These are phyloP conservation scores for Unio delphinus DNA, from an alignment of 2,888 invertebrate genomes.

Conservation along the genomic window DNA sequence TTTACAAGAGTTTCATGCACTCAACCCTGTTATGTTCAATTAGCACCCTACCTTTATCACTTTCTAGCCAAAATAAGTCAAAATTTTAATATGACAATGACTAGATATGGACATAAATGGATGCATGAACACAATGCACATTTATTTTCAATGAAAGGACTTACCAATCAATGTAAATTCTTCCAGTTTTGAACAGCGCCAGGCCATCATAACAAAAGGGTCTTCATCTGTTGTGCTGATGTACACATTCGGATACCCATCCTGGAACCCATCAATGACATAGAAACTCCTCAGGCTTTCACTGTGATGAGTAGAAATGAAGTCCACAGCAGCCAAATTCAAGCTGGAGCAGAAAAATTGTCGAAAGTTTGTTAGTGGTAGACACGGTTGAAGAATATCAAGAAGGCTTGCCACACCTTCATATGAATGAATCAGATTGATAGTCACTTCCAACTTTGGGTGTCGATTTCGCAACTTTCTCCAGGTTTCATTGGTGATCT, in stretches of 20 bases:
- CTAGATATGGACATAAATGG: neutral
- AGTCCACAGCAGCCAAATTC: slow-evolving; percentile 76
- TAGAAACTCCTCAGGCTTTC: slow-evolving; percentile 76
- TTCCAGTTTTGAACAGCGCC: slow-evolving; percentile 77
- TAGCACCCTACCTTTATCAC: too few relatives aligned
- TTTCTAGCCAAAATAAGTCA: too few relatives aligned
- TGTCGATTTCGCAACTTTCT: slow-evolving; percentile 74
- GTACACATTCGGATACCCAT: slow-evolving; percentile 40
- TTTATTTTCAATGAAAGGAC: slow-evolving; percentile 7
- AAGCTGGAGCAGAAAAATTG: slow-evolving; percentile 82
- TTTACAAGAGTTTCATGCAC: too few relatives aligned
- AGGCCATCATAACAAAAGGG: slow-evolving; percentile 79
- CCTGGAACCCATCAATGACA: slow-evolving; percentile 76
- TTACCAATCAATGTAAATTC: slow-evolving; percentile 77
- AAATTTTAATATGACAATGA: too few relatives aligned
- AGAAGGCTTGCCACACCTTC: slow-evolving; percentile 79
- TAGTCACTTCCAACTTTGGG: slow-evolving; percentile 76
- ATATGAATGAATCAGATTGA: slow-evolving; percentile 80
- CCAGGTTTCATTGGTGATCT: slow-evolving; percentile 80
- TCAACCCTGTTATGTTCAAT: too few relatives aligned
- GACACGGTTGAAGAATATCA: slow-evolving; percentile 78
- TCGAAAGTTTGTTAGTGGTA: slow-evolving; percentile 83
- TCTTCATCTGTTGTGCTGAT: slow-evolving; percentile 69
- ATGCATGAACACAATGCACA: neutral
- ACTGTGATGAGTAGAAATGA: slow-evolving; percentile 71